Evolutionary conservation across 2,113 vertebrate species (phyloP).

Genomic region (Alouatta palliata): DNA sequence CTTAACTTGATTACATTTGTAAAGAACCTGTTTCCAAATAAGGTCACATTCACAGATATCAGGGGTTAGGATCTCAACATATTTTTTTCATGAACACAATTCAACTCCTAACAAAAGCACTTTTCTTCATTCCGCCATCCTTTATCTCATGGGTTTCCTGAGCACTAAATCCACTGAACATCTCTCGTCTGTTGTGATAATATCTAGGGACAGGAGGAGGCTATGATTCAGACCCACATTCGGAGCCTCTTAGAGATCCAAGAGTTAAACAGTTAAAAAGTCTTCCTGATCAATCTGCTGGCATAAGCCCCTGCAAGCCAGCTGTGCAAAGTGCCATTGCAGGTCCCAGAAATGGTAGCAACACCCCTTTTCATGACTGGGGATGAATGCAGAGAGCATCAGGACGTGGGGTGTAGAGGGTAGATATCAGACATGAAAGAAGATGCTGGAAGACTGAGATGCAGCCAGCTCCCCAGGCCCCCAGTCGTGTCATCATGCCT

Average conservation of each 20-base stretch:
- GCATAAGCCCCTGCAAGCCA: not conserved
- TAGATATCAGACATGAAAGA: not conserved
- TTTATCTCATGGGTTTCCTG: not conserved
- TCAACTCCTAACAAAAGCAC: not conserved
- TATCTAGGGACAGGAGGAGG: not conserved
- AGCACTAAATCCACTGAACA: not conserved
- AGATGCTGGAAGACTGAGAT: not conserved
- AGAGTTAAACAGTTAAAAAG: constrained; percentile 19
- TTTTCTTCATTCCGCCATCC: not conserved
- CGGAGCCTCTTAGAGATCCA: not conserved
- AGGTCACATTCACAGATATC: not conserved
- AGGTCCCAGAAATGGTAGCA: not conserved
- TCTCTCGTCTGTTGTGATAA: not conserved
- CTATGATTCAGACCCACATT: not conserved
- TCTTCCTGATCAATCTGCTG: not conserved
- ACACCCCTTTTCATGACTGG: not conserved
- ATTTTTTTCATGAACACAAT: not conserved
- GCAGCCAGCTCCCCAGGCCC: not conserved
- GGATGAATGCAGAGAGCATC: not conserved
- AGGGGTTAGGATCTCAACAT: not conserved
- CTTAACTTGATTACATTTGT: not conserved
- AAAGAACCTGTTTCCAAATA: not conserved
- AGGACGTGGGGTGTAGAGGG: not conserved
- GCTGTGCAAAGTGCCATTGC: not conserved
- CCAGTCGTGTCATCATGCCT: not conserved